phyloP scores from a whole-genome alignment of 2,797 vertebrate genomes.

The Mallotus villosus region DNA sequence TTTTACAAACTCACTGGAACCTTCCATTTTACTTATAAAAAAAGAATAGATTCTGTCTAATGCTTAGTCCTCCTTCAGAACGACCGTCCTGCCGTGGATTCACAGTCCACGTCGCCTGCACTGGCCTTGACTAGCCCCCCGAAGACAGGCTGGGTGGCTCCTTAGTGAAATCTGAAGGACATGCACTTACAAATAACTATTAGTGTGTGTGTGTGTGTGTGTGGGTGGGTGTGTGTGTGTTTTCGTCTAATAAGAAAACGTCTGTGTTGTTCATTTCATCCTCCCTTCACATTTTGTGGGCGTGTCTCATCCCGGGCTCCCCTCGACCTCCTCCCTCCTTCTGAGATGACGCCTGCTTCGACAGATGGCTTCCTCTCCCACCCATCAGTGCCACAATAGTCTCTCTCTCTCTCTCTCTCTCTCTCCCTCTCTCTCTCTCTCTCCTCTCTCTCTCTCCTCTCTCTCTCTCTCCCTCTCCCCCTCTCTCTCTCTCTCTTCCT shows the following conservation, averaged over 20 bases:
- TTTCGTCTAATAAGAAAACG: constrained; percentile 21
- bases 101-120: background rate
- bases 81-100: background rate
- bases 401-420: background rate
- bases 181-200: constrained; percentile 9
- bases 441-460: background rate
- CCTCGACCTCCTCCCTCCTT: background rate
- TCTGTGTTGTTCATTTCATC: constrained; percentile 17
- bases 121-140: constrained; percentile 10
- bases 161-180: constrained; percentile 34
- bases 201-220: background rate
- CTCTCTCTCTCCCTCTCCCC: background rate
- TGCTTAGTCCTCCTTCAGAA: constrained; percentile 10
- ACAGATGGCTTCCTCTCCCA: constrained; percentile 33
- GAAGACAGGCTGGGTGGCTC: background rate
- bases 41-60: background rate
- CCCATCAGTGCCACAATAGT: constrained; percentile 13
- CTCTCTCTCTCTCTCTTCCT: constrained; percentile 1
- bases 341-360: background rate
- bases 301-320: constrained; percentile 13
- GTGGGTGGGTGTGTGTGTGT: constrained; percentile 7
- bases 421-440: background rate
- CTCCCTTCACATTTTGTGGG: constrained; percentile 16
- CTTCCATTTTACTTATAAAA: background rate
- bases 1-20: background rate